phyloP scores from a whole-genome alignment of 2,888 invertebrate species.

The Tridacna gigas region DNA sequence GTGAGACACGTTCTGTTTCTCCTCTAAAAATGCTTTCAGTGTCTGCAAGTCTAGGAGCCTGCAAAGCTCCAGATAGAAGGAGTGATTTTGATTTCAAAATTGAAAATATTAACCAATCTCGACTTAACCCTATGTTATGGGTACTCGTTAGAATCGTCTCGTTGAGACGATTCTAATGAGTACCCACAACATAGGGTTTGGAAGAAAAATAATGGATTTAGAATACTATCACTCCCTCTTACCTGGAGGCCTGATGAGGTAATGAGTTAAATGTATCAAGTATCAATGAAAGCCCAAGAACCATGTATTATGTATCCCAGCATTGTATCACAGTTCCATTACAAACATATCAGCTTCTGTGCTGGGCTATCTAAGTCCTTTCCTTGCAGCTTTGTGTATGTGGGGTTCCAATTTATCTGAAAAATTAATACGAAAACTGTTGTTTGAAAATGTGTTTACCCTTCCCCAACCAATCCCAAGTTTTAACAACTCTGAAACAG shows the following conservation, averaged over 20 bases:
- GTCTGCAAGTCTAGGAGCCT: no score
- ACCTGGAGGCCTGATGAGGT: background rate
- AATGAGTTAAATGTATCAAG: background rate
- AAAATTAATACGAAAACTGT: constrained; percentile 73
- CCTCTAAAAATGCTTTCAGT: no score
- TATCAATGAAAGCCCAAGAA: background rate
- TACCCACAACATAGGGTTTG: no score
- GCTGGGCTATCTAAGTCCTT: constrained; percentile 82
- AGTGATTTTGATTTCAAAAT: no score
- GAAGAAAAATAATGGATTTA: no score
- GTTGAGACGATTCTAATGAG: no score
- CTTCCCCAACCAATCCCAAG: background rate
- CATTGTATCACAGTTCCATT: constrained; percentile 8
- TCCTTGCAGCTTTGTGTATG: constrained; percentile 92
- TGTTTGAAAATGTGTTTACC: background rate
- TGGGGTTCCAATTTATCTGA: constrained; percentile 91
- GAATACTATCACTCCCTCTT: no score
- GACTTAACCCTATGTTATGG: no score
- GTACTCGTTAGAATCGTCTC: no score
- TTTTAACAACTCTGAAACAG: background rate
- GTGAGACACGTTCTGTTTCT: no score
- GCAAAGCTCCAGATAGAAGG: no score
- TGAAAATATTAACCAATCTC: no score
- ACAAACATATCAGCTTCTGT: background rate
- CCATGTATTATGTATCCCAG: background rate